These are phyloP conservation scores for Laticauda colubrina DNA, from an alignment of 2,113 vertebrate genomes.

Conservation along the genomic window DNA sequence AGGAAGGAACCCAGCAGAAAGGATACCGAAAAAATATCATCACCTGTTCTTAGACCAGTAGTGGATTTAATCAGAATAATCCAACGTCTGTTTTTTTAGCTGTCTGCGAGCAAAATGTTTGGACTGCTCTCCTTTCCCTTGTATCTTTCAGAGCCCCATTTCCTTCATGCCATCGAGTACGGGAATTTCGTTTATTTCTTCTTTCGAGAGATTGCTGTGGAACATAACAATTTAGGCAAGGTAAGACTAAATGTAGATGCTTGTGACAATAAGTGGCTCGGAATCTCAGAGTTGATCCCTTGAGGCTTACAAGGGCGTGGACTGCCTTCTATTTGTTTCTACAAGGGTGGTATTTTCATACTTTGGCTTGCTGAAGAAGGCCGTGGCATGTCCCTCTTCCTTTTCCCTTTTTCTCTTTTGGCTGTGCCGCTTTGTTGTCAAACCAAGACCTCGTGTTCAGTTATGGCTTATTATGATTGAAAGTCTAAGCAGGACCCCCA, in stretches of 20 bases:
- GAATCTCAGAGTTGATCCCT: neutral
- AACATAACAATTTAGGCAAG: conserved; percentile 97
- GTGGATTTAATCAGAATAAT: neutral
- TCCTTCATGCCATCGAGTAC: conserved; percentile 96
- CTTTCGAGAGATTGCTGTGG: conserved; percentile 96
- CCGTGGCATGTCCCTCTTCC: neutral
- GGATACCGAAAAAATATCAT: neutral
- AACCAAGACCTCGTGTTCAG: neutral
- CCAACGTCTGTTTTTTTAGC: neutral
- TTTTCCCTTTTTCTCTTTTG: neutral
- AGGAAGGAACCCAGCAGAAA: neutral
- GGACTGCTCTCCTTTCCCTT: conserved; percentile 11
- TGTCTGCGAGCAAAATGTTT: neutral
- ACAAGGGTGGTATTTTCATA: neutral
- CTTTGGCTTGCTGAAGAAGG: conserved; percentile 1
- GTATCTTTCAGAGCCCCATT: conserved; percentile 89
- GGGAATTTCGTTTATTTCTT: conserved; percentile 98
- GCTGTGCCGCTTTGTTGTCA: neutral
- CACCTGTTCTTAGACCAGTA: too few relatives aligned
- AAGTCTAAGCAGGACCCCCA: neutral
- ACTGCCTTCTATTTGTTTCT: neutral
- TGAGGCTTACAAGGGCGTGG: neutral
- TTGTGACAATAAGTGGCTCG: fast-evolving
- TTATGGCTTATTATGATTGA: neutral
- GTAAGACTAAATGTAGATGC: conserved; percentile 65